A percentile compares a stretch with the other conserved stretches of the same genome.
Evolutionary conservation across 35 echinoderm and acorn worm genomes (phyloP).

Genomic region (Acanthaster planci): DNA sequence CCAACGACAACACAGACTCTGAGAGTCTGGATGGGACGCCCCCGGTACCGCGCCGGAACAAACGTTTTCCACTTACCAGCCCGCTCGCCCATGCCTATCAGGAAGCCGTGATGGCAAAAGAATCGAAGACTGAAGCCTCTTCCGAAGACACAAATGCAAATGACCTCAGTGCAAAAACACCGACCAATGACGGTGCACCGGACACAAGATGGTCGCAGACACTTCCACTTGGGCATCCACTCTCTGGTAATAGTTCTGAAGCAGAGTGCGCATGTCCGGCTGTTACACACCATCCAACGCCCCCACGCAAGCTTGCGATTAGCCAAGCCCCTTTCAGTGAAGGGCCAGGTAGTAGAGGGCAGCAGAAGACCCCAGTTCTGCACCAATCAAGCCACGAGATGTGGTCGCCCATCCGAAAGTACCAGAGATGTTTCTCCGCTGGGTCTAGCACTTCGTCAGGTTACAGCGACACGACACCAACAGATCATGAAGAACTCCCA

Average conservation of each 20-base stretch:
- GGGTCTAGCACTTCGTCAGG: conserved; percentile 42
- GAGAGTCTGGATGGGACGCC: not conserved
- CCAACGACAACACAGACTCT: not conserved
- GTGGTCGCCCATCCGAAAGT: not conserved
- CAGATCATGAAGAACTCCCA: conserved; percentile 87
- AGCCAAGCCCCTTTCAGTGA: not conserved
- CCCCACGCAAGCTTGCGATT: too few species aligned
- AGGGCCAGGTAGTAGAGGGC: not conserved
- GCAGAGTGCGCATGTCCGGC: too few species aligned
- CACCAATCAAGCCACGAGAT: not conserved
- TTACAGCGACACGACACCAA: conserved; percentile 32
- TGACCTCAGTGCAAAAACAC: too few species aligned
- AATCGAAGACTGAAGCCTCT: too few species aligned
- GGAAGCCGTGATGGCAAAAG: not conserved
- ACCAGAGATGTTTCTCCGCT: conserved; percentile 16
- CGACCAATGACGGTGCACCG: too few species aligned
- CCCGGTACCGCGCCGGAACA: not conserved
- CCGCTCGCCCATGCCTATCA: not conserved
- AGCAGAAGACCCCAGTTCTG: conserved; percentile 17
- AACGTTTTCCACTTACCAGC: not conserved
- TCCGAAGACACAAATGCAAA: too few species aligned
- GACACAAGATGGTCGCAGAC: too few species aligned
- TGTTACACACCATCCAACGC: too few species aligned
- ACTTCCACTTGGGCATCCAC: too few species aligned
- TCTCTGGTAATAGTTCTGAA: too few species aligned